A percentile compares a stretch with the other conserved stretches of the same genome.
These are phyloP conservation scores for Cnemophilus loriae DNA, from an alignment of 2,113 vertebrate genomes.

Conservation along the genomic window DNA sequence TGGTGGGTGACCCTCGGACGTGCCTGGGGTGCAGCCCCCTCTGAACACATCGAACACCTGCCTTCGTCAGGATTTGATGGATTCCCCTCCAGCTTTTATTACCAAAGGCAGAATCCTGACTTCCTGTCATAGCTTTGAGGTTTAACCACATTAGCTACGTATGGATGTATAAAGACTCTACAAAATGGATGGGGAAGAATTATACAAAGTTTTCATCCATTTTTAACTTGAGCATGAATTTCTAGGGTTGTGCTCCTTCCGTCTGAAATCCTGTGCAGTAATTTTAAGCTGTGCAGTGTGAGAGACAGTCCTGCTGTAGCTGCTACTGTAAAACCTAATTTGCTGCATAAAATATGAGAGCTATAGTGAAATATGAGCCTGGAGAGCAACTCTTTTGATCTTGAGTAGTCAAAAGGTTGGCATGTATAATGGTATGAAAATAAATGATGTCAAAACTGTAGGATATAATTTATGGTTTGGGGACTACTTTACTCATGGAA, in stretches of 20 bases:
- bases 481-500: constrained; percentile 43
- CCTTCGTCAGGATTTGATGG: not conserved
- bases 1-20: not conserved
- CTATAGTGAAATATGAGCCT: constrained; percentile 62
- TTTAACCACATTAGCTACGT: not conserved
- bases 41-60: not conserved
- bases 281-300: not conserved
- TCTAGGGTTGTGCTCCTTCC: not conserved
- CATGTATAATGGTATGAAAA: constrained; percentile 70
- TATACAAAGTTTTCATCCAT: not conserved
- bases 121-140: not conserved
- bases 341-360: constrained; percentile 54
- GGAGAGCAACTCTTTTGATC: constrained; percentile 72
- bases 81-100: not conserved
- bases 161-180: not conserved
- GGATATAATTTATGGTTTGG: constrained; percentile 65
- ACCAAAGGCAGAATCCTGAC: not conserved
- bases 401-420: constrained; percentile 71
- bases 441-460: constrained; percentile 70
- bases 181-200: not conserved
- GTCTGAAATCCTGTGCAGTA: not conserved
- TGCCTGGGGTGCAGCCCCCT: not conserved
- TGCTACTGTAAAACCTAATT: constrained; percentile 56
- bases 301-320: constrained; percentile 5
- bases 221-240: not conserved